Percentiles rank a stretch among this genome's conserved stretches.
phyloP scores from a whole-genome alignment of 2,113 vertebrate species.

The Albula goreensis region DNA sequence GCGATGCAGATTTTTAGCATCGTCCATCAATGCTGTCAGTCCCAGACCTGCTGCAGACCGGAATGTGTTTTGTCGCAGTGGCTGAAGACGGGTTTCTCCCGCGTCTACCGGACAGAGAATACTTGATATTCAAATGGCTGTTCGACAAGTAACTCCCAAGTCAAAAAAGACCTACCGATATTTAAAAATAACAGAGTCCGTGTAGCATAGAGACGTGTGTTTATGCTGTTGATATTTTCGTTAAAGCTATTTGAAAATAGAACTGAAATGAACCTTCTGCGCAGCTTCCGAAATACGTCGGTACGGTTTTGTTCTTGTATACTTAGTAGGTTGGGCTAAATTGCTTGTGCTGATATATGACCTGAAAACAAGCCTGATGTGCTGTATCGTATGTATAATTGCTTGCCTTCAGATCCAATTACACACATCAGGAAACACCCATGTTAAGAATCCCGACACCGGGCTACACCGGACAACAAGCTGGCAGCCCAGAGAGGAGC shows the following conservation, averaged over 20 bases:
- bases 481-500: neutral
- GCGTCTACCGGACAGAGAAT: neutral
- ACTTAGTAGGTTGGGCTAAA: no score
- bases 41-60: conserved; percentile 1
- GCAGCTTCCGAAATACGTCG: no score
- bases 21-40: conserved; percentile 20
- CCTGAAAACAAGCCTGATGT: no score
- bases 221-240: no score
- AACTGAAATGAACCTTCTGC: no score
- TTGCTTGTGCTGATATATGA: no score
- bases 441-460: no score
- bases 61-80: conserved; percentile 19
- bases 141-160: neutral
- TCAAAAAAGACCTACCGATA: neutral
- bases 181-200: neutral
- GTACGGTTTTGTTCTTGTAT: no score
- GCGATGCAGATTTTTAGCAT: conserved; percentile 20
- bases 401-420: no score
- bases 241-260: no score
- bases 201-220: neutral
- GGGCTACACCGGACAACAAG: neutral
- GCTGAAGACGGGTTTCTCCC: neutral
- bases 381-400: no score
- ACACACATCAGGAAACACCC: neutral
- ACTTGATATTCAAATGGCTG: neutral